Base-by-base conservation (phyloP, 2,113 vertebrate genomes). In the Ranitomeya imitator region DNA sequence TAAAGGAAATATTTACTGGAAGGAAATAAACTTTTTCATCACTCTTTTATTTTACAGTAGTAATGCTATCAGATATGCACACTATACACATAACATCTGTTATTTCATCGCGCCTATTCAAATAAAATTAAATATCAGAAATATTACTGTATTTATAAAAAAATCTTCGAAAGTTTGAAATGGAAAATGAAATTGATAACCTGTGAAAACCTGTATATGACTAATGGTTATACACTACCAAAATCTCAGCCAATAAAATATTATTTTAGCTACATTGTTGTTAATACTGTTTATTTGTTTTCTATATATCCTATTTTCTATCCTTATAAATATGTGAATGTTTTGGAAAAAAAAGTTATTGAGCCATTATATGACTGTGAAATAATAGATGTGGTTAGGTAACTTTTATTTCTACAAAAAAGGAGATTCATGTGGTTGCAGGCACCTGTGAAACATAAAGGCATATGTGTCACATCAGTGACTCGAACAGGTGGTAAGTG, bases 381-480 rank as follows among this genome's bases (percentile, higher is more conserved):
- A 74, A 19, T 9, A 74, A 74, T 18, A 74, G 71, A 74, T 74
- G 37, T 19, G 16, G 11, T 74, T 45, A 51, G 73, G 10, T 51
- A 18, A 45, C 15, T 45, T 79, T 79, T 55, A 12, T 59, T 79
- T 59, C n/a, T 59, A 4, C 54, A 76, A 74, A 71, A 45, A 51
- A 55, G 69, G 69, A 59, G 52, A 86, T 69, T 19, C 71, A 18
- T 85, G 16, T 9, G 18, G 78, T 18, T 60, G 26, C 23, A n/a
- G 77, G 57, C 54, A 86, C 85, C 57, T 86, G 57, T 51, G 63
- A 21, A 77, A 45, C 16, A 57, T 77, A 37, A 77, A 61, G 31
- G 18, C n/a, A 67, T 26, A n/a, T 37, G 37, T 37, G 4, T 37
- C 4, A 37, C 37, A n/a, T n/a, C n/a, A n/a, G n/a, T n/a, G n/a